Conservation (phyloP, 2,797 vertebrate species). For the Salmo trutta region DNA sequence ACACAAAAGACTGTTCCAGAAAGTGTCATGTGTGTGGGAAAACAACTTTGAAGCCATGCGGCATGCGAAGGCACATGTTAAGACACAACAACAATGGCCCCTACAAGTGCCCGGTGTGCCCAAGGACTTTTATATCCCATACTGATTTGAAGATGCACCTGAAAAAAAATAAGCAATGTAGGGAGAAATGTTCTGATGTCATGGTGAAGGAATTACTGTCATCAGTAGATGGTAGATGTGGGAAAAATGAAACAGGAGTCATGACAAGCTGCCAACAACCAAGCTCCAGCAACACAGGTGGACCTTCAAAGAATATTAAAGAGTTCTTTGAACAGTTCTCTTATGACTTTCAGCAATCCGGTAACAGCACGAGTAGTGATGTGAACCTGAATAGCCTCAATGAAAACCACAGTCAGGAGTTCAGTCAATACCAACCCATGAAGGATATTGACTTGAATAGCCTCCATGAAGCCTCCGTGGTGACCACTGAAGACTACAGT, state of each 20-base stretch:
- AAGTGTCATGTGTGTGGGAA: slow-evolving; percentile 4
- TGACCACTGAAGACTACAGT: neutral
- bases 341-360: neutral
- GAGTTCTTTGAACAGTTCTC: neutral
- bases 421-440: neutral
- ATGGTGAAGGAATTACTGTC: neutral
- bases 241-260: neutral
- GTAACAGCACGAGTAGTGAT: neutral
- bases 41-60: neutral
- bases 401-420: neutral
- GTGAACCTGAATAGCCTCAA: neutral
- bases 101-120: neutral
- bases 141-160: neutral
- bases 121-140: neutral
- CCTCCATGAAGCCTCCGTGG: neutral
- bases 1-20: slow-evolving; percentile 1
- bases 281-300: neutral
- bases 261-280: neutral
- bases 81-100: neutral
- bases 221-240: neutral
- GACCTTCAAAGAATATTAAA: neutral
- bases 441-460: neutral
- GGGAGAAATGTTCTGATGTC: neutral
- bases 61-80: slow-evolving; percentile 2
- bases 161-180: neutral